Evolutionary conservation across 2,888 invertebrate genomes (phyloP), one percentile per base, ranked within the genome.

Genomic region (Oligia strigilis): DNA sequence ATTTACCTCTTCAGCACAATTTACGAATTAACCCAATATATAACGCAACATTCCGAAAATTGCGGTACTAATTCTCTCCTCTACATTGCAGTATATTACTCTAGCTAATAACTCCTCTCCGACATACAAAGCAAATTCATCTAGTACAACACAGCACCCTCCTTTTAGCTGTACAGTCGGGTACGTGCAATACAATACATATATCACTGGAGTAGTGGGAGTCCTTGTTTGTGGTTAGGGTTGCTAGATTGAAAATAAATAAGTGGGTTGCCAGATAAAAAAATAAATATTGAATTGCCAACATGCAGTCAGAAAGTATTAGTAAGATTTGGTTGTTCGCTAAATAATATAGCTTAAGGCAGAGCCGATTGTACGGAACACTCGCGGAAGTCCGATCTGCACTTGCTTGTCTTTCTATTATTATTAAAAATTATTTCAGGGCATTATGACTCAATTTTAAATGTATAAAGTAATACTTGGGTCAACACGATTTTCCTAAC

Each of bases 41-140:
- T 74, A 78, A 23, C 11, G 13, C 40, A 70, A 60, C 40, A 29
- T 74, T 55, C 55, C 2, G 43, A 64, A 81, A 65, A 81, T 73
- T 58, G 40, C 58, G 72, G 11, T 14, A 52, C 69, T 64, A 75
- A 72, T 71, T 66, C 66, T 46, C 69, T 64, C 62, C 58, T 19
- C 60, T 60, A 71, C 64, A 76, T 73, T 73, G 60, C 46, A 65
- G 78, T 67, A 66, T 76, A 73, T 76, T 71, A 71, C 84, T 64
- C 43, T 17, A 6, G 62, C 75, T 84, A 73, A 76, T 84, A 80
- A 76, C 71, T 83, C 23, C 73, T 46, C 80, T 65, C 69, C 52
- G 29, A 78, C 78, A 74, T 78, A 84, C 84, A 84, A 84, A 84
- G 84, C 83, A 73, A 84, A 84, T 83, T 83, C 84, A 83, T 84